Evolutionary conservation across 2,888 invertebrate species (phyloP).

Genomic region (Lochmaea capreae): DNA sequence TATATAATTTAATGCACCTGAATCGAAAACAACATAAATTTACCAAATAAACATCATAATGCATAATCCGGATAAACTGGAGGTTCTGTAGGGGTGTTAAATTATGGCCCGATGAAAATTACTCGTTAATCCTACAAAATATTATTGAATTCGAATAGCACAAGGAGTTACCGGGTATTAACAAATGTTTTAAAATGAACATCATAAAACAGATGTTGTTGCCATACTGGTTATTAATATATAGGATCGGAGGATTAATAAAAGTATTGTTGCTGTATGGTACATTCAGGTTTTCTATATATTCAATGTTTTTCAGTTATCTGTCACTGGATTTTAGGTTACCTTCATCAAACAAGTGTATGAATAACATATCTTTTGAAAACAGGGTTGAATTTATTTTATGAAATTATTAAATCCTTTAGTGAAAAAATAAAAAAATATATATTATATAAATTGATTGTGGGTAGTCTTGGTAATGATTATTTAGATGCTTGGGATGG

Average conservation of each 20-base stretch:
- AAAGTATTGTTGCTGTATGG: background rate
- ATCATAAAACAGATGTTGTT: background rate
- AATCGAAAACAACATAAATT: background rate
- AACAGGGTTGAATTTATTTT: too few relatives aligned
- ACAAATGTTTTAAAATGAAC: background rate
- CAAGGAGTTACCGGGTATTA: background rate
- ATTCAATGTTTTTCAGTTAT: too few relatives aligned
- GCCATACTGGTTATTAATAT: background rate
- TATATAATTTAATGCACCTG: background rate
- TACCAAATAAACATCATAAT: background rate
- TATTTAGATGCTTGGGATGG: too few relatives aligned
- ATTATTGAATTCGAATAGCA: background rate
- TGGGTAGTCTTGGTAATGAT: too few relatives aligned
- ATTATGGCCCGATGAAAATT: constrained; percentile 5
- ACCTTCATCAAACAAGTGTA: too few relatives aligned
- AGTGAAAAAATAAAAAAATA: too few relatives aligned
- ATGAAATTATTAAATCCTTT: too few relatives aligned
- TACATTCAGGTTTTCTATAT: too few relatives aligned
- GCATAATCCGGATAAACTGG: background rate
- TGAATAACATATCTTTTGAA: too few relatives aligned
- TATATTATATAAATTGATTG: too few relatives aligned
- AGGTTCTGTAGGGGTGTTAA: background rate
- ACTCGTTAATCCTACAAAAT: background rate
- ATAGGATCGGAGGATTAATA: background rate
- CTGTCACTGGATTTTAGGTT: too few relatives aligned